A percentile compares a stretch with the other conserved stretches of the same genome.
Evolutionary conservation across 2,888 invertebrate species (phyloP).

Genomic region (Cynaeus angustus): DNA sequence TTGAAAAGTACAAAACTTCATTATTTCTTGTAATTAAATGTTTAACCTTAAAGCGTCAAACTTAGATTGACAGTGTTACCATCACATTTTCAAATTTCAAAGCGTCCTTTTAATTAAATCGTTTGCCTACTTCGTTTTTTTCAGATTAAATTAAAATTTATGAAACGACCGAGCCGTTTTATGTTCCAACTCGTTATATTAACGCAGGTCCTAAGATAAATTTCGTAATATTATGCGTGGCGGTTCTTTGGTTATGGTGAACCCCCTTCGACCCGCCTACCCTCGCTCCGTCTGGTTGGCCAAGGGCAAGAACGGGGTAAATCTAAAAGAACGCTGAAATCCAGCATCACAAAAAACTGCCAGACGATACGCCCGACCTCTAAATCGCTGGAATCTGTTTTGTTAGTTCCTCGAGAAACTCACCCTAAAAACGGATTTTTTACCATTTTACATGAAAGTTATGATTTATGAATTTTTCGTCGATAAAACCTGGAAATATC

Average conservation of each 20-base stretch:
- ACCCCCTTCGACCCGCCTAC: conserved; percentile 28
- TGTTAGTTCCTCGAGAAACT: conserved; percentile 38
- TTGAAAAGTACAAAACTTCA: too few species aligned
- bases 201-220: conserved; percentile 10
- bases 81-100: too few species aligned
- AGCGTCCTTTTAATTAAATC: too few species aligned
- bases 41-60: too few species aligned
- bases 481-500: neutral
- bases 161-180: too few species aligned
- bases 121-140: too few species aligned
- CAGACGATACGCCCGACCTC: conserved; percentile 46
- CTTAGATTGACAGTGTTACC: too few species aligned
- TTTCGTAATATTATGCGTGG: conserved; percentile 41
- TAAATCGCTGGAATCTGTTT: conserved; percentile 30
- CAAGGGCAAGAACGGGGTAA: conserved; percentile 52
- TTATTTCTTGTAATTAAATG: too few species aligned
- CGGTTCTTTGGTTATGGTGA: conserved; percentile 35
- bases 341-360: conserved; percentile 50
- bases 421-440: conserved; percentile 9
- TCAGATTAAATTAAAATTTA: too few species aligned
- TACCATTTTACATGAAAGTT: conserved; percentile 7
- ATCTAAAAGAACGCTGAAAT: conserved; percentile 52
- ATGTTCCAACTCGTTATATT: too few species aligned
- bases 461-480: conserved; percentile 28
- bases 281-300: conserved; percentile 48